Base-by-base conservation (phyloP, 2,113 vertebrate genomes). In the Pogona vitticeps region DNA sequence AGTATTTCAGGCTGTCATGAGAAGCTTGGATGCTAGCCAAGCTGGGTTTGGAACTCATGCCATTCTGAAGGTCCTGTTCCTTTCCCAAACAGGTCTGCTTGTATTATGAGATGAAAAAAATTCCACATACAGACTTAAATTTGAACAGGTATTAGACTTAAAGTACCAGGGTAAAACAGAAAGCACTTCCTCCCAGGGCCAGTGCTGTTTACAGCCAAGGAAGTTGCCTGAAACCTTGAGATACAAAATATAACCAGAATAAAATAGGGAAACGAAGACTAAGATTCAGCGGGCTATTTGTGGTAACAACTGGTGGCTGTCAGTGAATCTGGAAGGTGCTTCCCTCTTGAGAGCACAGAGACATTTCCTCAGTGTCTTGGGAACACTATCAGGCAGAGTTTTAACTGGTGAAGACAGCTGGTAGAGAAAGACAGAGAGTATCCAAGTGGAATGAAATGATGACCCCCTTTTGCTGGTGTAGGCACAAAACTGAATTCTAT, bases 11-110 rank as follows among this genome's bases (percentile, higher is more conserved):
- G 17, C 38, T 92, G 77, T n/a, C 81, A 77, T 52, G 75, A 88
- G 65, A 90, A 71, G 38, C 93, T 90, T 93, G 89, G 91, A 88
- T 36, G 28, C 61, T 82, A 92, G 87, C 77, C 90, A 92, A 92
- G 73, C 31, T 81, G 26, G 12, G 84, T 26, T 56, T 33, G 42
- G 83, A 84, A 88, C 90, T 38, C 82, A 2, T 76, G 91, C 88
- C 28, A 86, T 83, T 63, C 12, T 77, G 26, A 83, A 65, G 58
- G 85, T 40, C 61, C 76, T 52, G 28, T 81, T 42, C 56, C 8
- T 91, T 87, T 36, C 76, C 6, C 65, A 2, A 36, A 63, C 80
- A 92, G 86, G 80, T 77, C 84, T 85, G 61, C 71, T n/a, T 89
- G 87, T n/a, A 20, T 13, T 58, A 72, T 23, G 42, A 68, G 82